Base-by-base conservation (phyloP, 2,888 invertebrate genomes). In the Catocala sponsa region DNA sequence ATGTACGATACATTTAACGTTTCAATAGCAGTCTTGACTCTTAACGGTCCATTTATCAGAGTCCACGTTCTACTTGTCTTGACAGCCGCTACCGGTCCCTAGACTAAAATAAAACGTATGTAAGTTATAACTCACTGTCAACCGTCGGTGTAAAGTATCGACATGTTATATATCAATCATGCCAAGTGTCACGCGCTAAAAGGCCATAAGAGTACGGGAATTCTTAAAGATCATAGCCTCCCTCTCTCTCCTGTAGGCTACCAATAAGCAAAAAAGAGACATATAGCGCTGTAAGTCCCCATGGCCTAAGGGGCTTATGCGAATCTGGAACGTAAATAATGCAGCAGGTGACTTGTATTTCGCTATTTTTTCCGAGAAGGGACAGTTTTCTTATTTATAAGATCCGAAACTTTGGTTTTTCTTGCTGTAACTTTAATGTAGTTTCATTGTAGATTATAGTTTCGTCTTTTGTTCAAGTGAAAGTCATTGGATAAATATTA, bases 101-200 rank as follows among this genome's bases (percentile, higher is more conserved):
- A 43, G 15, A 2, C 13, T 43, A 49, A 33, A 43, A 63, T 55
- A 62, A 55, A 53, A 51, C 13, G 33, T 54, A 49, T 51, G 25
- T 25, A 66, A 60, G 51, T 59, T 60, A 81, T 78, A 75, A 78
- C 72, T 78, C 72, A 80, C 79, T 77, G 76, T 77, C 76, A 73
- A 61, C 65, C 59, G 63, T 71, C 72, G 65, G 72, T 73, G 79
- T 73, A 67, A 71, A 71, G 63, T 78, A 78, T 81, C 68, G 79
- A 65, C 69, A 69, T 73, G 70, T 75, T 78, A 86, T 86, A 84
- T 82, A 87, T 89, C 86, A 88, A 86, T 83, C 85, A 80, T 80
- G 64, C 70, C 55, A 70, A 73, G 65, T 78, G 81, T 80, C 82
- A 81, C 78, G 71, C 67, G 65, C 70, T 75, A 66, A 72, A 72